Evolutionary conservation across 2,113 vertebrate genomes (phyloP), one percentile per base, ranked within the genome.

Genomic region (Taxidea taxus): DNA sequence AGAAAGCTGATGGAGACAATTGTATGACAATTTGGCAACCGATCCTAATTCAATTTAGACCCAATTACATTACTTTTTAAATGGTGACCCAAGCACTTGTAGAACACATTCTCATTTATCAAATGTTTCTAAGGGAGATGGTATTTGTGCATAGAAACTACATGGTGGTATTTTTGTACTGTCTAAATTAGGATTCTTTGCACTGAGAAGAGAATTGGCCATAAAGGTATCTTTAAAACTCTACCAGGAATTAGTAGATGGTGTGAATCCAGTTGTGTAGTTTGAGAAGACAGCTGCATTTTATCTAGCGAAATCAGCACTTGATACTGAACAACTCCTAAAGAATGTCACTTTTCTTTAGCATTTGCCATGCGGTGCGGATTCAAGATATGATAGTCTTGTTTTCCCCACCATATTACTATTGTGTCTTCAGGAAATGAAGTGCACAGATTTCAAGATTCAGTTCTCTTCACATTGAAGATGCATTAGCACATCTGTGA

Each of bases 221-320:
- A 0, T 92, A 97, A 95, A 98, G 96, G 97, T 97, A 91, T 96
- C 88, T 96, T 98, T 94, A 97, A 96, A 93, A 97, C 91, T 87
- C 91, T 74, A 74, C 66, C 94, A 95, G 85, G 87, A 92, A 96
- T 97, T 96, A 95, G 94, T 42, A 90, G 78, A 97, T 95, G 39
- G 80, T 97, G 83, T 98, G 97, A 97, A 96, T 86, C 82, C 96
- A 97, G 92, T 92, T 96, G 96, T 95, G 90, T 97, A 96, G 97
- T 98, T 96, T 91, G 90, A 60, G 44, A 92, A 98, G 95, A 98
- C 94, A 97, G 96, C 92, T 97, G 97, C 66, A 70, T 96, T 97
- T 97, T 94, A 87, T 95, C 87, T 91, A 74, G 96, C 85, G 87
- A 97, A 97, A 97, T 97, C 96, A 96, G 96, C 97, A 87, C 66